Base-by-base conservation (phyloP, 37 sponge, comb jelly and placozoan species). In the Tethya wilhelma region DNA sequence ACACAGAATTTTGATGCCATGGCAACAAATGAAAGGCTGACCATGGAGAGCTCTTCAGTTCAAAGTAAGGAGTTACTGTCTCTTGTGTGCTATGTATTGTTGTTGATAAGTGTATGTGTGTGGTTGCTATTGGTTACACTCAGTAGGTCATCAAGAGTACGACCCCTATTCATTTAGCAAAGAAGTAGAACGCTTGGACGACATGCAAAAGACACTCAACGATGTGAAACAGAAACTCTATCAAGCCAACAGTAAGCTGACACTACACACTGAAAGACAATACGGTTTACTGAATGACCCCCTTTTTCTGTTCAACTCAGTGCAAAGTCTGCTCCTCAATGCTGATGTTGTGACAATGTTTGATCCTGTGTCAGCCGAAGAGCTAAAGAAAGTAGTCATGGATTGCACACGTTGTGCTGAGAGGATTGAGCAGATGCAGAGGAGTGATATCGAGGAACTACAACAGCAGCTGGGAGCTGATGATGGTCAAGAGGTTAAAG, bases 331-430 rank as follows among this genome's bases (percentile, higher is more conserved):
- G 58, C 77, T 90, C 7, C 67, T 90, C 58, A 90, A 90, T 43
- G 78, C 78, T 26, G 91, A 90, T 32, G 25, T 90, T 62, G 86
- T 77, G 30, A 81, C 86, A 25, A 38, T 66, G 80, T 81, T 90
- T 74, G 80, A 90, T 63, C 91, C 91, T 4, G 33, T 39, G 6
- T 6, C 59, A n/a, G 20, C 9, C 19, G 81, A 85, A 26, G 19
- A 39, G 41, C 67, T 86, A 46, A 49, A 65, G 5, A 30, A 31
- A 36, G 36, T 72, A 6, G 76, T 79, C 40, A 56, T 72, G 30
- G 78, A 86, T 19, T 90, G 91, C 44, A 59, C 77, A 2, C 44
- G 12, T 7, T 90, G 91, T 74, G 66, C 65, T 34, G 81, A 41
- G 36, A 75, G 72, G 59, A 59, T 84, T 60, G 37, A 40, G 4